These are phyloP conservation scores for Choreutis nemorana DNA, from an alignment of 2,888 invertebrate species.

Conservation along the genomic window DNA sequence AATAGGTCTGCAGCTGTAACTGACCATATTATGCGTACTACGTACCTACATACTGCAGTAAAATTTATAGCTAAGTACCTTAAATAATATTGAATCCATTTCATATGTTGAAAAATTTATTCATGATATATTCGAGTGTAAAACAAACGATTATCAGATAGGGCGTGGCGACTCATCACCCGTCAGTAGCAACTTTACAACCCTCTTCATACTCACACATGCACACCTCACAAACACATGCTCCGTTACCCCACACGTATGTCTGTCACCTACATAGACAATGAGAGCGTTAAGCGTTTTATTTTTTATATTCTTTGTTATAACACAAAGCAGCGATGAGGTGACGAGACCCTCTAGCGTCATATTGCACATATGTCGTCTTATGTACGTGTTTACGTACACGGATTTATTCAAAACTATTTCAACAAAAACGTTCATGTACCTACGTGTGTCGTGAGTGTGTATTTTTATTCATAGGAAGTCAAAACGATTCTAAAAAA, in stretches of 20 bases:
- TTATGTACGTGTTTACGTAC: constrained; percentile 14
- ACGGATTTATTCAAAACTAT: constrained; percentile 17
- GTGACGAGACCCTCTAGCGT: constrained; percentile 27
- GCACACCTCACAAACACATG: constrained; percentile 19
- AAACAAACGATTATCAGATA: constrained; percentile 43
- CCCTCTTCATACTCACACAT: constrained; percentile 24
- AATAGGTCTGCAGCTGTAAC: too few species aligned
- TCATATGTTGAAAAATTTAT: too few species aligned
- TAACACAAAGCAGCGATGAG: constrained; percentile 23
- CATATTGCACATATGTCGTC: constrained; percentile 16
- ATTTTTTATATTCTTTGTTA: constrained; percentile 47
- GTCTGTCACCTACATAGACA: constrained; percentile 38
- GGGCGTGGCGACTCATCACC: constrained; percentile 46
- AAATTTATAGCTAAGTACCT: too few species aligned
- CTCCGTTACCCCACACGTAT: constrained; percentile 32
- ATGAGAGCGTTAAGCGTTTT: constrained; percentile 53
- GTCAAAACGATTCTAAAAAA: constrained; percentile 14
- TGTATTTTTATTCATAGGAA: constrained; percentile 4
- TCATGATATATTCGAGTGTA: constrained; percentile 22
- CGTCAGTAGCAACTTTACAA: constrained; percentile 36
- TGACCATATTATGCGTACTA: too few species aligned
- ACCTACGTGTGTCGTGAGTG: constrained; percentile 19
- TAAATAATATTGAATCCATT: too few species aligned
- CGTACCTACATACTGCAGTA: too few species aligned
- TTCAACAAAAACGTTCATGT: constrained; percentile 21